These are phyloP conservation scores for Embidobia sp. DNA, from an alignment of 2,888 invertebrate genomes.

Conservation along the genomic window DNA sequence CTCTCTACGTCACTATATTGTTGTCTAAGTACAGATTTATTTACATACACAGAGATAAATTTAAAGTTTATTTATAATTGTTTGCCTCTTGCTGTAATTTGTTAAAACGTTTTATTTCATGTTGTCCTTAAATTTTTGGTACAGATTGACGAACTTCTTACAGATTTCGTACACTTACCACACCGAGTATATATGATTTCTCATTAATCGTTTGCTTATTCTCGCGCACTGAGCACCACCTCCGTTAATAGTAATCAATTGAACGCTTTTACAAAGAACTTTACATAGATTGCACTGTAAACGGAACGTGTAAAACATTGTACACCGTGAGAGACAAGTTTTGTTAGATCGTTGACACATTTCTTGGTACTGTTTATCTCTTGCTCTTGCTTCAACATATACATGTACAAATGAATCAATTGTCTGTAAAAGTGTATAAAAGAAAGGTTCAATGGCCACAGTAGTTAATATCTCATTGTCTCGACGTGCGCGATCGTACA, in stretches of 20 bases:
- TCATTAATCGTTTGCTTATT: constrained; percentile 56
- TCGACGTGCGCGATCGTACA: constrained; percentile 59
- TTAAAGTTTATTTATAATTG: constrained; percentile 52
- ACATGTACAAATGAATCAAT: constrained; percentile 23
- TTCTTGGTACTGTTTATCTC: neutral
- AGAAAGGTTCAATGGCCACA: constrained; percentile 33
- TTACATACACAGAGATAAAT: constrained; percentile 62
- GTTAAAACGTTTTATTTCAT: constrained; percentile 35
- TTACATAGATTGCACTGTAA: constrained; percentile 18
- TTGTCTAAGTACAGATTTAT: constrained; percentile 62
- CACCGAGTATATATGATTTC: constrained; percentile 67
- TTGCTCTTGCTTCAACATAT: neutral
- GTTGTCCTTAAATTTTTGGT: no score
- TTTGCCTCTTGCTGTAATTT: constrained; percentile 25
- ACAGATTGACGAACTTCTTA: constrained; percentile 64
- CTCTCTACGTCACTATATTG: constrained; percentile 63
- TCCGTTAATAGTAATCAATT: constrained; percentile 29
- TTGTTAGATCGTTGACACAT: constrained; percentile 1
- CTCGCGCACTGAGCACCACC: constrained; percentile 53
- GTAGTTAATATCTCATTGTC: constrained; percentile 28
- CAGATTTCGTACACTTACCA: constrained; percentile 70
- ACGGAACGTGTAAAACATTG: constrained; percentile 6
- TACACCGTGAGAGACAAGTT: constrained; percentile 10
- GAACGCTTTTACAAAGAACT: constrained; percentile 1
- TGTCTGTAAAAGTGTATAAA: constrained; percentile 25